Evolutionary conservation across 2,888 invertebrate genomes (phyloP).

Genomic region (Latrodectus elegans): DNA sequence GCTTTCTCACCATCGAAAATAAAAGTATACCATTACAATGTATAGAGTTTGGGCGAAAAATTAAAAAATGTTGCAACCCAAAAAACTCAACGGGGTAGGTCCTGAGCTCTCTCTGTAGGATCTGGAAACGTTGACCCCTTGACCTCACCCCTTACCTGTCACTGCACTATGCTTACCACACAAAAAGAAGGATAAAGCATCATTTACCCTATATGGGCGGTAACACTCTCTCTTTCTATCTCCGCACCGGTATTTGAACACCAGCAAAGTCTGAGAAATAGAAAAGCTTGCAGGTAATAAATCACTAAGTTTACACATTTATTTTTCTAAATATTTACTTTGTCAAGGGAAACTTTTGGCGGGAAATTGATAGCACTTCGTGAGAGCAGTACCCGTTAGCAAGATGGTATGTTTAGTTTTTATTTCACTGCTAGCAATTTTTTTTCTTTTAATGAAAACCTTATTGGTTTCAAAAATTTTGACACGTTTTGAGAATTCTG

Average conservation of each 20-base stretch:
- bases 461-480: no score
- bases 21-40: no score
- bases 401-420: no score
- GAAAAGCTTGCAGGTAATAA: not conserved
- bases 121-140: not conserved
- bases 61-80: no score
- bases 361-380: not conserved
- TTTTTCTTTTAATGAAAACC: no score
- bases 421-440: no score
- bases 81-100: no score
- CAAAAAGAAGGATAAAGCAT: not conserved
- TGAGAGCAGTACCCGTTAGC: no score
- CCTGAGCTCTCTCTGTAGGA: not conserved
- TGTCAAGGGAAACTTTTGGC: not conserved
- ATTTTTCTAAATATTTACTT: not conserved
- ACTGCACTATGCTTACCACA: not conserved
- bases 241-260: not conserved
- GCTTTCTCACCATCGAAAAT: no score
- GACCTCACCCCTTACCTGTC: slow-evolving; percentile 5
- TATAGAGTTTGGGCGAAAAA: no score
- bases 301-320: not conserved
- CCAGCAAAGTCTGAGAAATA: no score
- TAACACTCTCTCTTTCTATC: not conserved
- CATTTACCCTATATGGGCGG: not conserved
- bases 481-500: no score